phyloP scores from a whole-genome alignment of 2,888 invertebrate genomes.

The Nemoura dubitans region DNA sequence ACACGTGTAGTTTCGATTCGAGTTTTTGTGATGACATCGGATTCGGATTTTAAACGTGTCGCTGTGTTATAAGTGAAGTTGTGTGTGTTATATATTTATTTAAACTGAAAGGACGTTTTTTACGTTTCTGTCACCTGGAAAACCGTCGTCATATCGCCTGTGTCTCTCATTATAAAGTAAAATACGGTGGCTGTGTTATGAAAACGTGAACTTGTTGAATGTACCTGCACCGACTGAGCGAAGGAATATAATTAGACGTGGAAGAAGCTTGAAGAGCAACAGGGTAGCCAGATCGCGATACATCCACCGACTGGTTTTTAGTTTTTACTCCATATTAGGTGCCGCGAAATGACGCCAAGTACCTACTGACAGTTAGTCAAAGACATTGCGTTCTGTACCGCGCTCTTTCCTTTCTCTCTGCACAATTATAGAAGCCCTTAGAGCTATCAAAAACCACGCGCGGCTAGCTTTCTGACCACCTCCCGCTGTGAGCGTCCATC shows the following conservation, averaged over 20 bases:
- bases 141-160: background rate
- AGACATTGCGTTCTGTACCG: background rate
- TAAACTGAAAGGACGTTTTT: background rate
- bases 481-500: background rate
- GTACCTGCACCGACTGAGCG: slow-evolving; percentile 3
- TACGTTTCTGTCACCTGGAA: background rate
- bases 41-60: background rate
- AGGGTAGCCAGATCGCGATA: slow-evolving; percentile 41
- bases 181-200: background rate
- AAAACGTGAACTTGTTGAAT: slow-evolving; percentile 27
- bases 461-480: background rate
- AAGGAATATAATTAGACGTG: slow-evolving; percentile 46
- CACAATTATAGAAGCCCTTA: background rate
- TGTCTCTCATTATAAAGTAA: background rate
- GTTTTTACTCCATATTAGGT: slow-evolving; percentile 15
- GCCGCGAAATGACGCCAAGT: slow-evolving; percentile 13
- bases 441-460: background rate
- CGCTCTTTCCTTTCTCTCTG: background rate
- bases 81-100: background rate
- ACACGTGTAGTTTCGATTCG: background rate
- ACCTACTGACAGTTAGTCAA: slow-evolving; percentile 20
- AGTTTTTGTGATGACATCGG: background rate
- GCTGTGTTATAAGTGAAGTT: background rate
- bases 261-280: slow-evolving; percentile 29
- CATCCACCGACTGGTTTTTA: slow-evolving; percentile 19